Evolutionary conservation across 2,113 vertebrate genomes (phyloP).

Genomic region (Zosterops japonicus): DNA sequence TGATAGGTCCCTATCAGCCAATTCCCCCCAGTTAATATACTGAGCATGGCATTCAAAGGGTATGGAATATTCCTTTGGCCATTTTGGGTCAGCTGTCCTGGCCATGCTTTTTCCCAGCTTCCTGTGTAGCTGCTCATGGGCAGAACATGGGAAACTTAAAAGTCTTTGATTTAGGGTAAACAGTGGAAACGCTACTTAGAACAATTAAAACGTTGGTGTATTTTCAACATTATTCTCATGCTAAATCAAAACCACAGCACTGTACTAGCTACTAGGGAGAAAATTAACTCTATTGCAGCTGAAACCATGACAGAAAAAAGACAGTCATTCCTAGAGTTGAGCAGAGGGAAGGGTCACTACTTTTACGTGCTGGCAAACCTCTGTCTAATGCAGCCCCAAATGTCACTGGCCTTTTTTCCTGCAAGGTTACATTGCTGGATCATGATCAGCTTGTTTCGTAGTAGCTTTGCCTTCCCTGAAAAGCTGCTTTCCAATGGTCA

Average conservation of each 20-base stretch:
- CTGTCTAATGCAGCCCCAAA: background rate
- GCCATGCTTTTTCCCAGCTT: background rate
- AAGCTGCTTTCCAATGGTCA: background rate
- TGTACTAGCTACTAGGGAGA: background rate
- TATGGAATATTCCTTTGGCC: background rate
- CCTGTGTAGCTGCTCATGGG: background rate
- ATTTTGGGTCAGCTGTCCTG: background rate
- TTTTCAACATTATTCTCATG: background rate
- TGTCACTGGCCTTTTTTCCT: background rate
- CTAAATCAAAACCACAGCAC: background rate
- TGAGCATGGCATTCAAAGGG: background rate
- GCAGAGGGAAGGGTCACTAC: background rate
- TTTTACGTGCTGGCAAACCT: background rate
- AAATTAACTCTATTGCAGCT: background rate
- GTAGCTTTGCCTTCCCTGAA: background rate
- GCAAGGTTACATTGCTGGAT: background rate
- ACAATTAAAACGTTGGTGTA: background rate
- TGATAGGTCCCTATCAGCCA: background rate
- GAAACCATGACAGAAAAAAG: background rate
- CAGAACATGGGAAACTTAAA: background rate
- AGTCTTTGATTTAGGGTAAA: background rate
- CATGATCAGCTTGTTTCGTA: background rate
- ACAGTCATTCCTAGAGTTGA: background rate
- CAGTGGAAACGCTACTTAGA: background rate
- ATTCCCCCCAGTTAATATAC: background rate